Base-by-base conservation (phyloP, 1,140 invertebrate genomes). In the Nylanderia fulva region DNA sequence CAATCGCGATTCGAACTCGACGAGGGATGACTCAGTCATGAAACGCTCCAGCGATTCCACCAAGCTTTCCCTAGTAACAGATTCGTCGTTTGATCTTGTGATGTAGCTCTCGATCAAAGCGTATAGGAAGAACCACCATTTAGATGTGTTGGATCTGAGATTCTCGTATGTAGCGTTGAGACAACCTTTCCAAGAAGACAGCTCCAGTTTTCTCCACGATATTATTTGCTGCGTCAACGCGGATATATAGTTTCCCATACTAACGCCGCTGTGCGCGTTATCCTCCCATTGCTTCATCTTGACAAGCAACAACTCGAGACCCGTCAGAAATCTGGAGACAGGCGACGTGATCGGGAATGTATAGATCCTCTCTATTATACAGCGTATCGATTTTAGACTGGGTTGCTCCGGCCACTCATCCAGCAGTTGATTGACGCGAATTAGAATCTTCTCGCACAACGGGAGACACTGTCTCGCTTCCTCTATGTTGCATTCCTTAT, bases 121-220 rank as follows among this genome's bases (percentile, higher is more conserved):
- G 91, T 97, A 99, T 21, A 99, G 92, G 91, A 98, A 97, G 92
- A 98, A 98, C 98, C 98, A 99, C 96, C 98, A 99, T 93, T 97
- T 98, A 48, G 97, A 96, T 0, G 96, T 96, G 74, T 96, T 95
- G 0, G 95, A 94, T 87, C 96, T 95, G 66, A 97, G 95, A 89
- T 97, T 97, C 33, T 96, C 93, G 56, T 95, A 95, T 3, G 96
- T 93, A 82, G 96, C 95, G 68, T 96, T 96, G 0, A 99, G 93
- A 69, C 97, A 97, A 91, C 97, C 96, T 86, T 97, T 97, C 98
- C 98, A 99, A 88, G 96, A 96, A 45, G 96, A 96, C 63, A 99
- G 95, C 94, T 99, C 99, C 2, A 99, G 92, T 93, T 98, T 97
- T 75, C 99, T 96, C 99, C 99, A 99, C 36, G 96, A 95, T 61